phyloP scores from a whole-genome alignment of 2,888 invertebrate genomes.

The Aphodius granarius region DNA sequence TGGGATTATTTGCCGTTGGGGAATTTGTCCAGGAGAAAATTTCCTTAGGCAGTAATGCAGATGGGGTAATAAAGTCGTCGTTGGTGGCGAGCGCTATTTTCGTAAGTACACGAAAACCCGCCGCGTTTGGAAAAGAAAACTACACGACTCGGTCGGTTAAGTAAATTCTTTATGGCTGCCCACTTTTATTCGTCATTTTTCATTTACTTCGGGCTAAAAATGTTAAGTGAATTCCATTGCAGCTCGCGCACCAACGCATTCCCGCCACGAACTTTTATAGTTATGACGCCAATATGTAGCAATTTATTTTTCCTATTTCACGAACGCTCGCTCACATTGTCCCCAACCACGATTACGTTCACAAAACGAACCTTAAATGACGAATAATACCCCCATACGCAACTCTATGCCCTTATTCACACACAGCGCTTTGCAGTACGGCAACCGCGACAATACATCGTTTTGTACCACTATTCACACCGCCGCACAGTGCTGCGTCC shows the following conservation, averaged over 20 bases:
- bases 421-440: too few relatives aligned
- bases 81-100: neutral
- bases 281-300: neutral
- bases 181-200: neutral
- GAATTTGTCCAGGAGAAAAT: neutral
- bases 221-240: neutral
- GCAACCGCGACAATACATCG: too few relatives aligned
- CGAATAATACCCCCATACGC: neutral
- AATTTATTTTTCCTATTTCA: neutral
- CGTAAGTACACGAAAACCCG: neutral
- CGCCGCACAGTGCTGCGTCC: too few relatives aligned
- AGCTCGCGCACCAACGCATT: neutral
- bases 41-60: neutral
- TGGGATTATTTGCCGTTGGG: neutral
- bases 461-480: too few relatives aligned
- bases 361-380: neutral
- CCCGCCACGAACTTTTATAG: neutral
- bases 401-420: neutral
- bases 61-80: neutral
- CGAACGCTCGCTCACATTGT: neutral
- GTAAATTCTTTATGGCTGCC: neutral
- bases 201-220: neutral
- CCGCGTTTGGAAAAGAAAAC: neutral
- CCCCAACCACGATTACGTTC: neutral
- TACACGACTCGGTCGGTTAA: neutral